Conservation (phyloP, 2,113 vertebrate species). For the Onychorhynchus coronatus region DNA sequence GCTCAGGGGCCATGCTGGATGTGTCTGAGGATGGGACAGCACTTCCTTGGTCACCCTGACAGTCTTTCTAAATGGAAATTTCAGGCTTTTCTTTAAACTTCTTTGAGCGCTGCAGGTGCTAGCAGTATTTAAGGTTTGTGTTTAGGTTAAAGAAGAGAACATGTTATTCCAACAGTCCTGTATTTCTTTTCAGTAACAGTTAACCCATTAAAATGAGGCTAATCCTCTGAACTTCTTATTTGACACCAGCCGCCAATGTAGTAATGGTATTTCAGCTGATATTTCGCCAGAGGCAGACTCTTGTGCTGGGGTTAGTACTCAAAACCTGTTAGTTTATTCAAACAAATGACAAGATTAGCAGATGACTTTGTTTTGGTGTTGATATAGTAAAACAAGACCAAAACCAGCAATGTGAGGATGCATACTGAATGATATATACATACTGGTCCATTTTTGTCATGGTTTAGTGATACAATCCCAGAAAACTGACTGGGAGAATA, state of each 20-base stretch:
- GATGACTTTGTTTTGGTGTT: neutral
- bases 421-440: neutral
- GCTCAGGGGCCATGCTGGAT: fast-evolving
- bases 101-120: neutral
- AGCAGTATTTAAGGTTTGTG: neutral
- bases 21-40: neutral
- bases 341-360: neutral
- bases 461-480: neutral
- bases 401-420: neutral
- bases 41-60: neutral
- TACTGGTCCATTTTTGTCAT: neutral
- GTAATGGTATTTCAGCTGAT: neutral
- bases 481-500: neutral
- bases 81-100: neutral
- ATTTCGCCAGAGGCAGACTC: neutral
- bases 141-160: neutral
- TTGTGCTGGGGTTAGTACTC: neutral
- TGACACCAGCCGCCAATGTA: neutral
- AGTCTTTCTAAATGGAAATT: neutral
- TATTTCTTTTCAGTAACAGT: neutral
- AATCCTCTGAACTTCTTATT: neutral
- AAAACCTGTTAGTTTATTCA: neutral
- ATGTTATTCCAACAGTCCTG: neutral
- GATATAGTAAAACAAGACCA: neutral
- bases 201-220: neutral